Evolutionary conservation across 1,140 invertebrate species (phyloP), one percentile per base, ranked within the genome.

Genomic region (Eufriesea mexicana): DNA sequence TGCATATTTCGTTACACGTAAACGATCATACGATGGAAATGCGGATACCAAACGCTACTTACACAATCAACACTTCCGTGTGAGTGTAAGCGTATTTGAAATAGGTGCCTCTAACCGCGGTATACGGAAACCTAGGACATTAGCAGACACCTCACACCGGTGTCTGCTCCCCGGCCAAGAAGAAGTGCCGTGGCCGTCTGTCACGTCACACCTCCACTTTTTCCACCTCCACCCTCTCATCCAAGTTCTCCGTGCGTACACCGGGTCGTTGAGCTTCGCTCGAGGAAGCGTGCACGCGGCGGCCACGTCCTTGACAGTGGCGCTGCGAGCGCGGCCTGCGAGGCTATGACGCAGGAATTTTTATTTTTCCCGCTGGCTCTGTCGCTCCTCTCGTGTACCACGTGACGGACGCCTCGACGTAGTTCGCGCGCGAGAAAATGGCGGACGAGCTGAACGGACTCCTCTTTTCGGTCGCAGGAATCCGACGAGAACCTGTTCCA

Each of bases 211-310:
- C n/a, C 54, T n/a, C 20, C 59, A 35, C 25, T 51, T 66, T 76
- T 76, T 70, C 62, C 51, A 35, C 64, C 55, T 20, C 51, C 47
- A 66, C 74, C 57, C 62, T 66, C 25, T 76, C 25, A 51, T 49
- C 35, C n/a, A 23, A 23, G 47, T 70, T 75, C 35, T 8, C 76
- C 42, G 67, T 75, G 54, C 84, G 80, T 78, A 54, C 12, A 61
- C 61, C 57, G n/a, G 84, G 88, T 88, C 86, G 86, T 89, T 89
- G 86, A 89, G 86, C 86, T 70, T 77, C 54, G 78, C 67, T n/a
- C 75, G 64, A 80, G 55, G 66, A 67, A 81, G 67, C 47, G 54
- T 59, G 18, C 61, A 47, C 61, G 51, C 74, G 79, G 73, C 73
- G 77, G 78, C 74, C 84, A 59, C 70, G 75, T 45, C 73, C 85